Conservation (phyloP, 2,797 vertebrate species). For the Carcharodon carcharias region DNA sequence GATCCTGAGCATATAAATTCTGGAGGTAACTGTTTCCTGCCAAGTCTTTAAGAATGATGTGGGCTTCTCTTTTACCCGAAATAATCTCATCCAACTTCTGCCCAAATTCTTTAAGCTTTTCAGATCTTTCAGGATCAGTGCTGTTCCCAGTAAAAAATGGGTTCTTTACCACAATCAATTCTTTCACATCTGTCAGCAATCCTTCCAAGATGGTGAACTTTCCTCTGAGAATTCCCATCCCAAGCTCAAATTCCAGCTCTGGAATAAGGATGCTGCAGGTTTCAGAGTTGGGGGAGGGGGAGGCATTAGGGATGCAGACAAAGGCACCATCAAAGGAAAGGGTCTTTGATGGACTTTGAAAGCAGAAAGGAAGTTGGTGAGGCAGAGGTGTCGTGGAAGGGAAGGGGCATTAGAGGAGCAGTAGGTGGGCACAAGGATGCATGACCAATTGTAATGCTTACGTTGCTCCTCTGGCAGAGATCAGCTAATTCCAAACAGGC, state of each 20-base stretch:
- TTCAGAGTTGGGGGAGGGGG: constrained; percentile 53
- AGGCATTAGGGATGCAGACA: neutral
- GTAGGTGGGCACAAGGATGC: neutral
- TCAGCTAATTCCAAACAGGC: neutral
- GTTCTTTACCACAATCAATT: too few species aligned
- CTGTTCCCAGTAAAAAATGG: too few species aligned
- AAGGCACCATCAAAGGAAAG: neutral
- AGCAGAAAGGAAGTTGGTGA: neutral
- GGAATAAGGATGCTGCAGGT: constrained; percentile 79
- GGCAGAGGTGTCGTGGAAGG: neutral
- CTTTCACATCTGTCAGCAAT: constrained; percentile 77
- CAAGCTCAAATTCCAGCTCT: constrained; percentile 89
- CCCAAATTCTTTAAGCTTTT: too few species aligned
- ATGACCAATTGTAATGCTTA: neutral
- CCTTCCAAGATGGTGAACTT: constrained; percentile 96
- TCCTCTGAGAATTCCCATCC: constrained; percentile 81
- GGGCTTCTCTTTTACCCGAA: constrained; percentile 58
- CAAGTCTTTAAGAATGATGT: constrained; percentile 78
- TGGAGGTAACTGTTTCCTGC: constrained; percentile 95
- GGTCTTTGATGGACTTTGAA: neutral
- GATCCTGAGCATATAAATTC: constrained; percentile 85
- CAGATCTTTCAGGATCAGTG: too few species aligned
- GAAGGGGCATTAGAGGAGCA: neutral
- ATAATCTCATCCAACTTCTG: too few species aligned
- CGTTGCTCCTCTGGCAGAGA: neutral